Base-by-base conservation (phyloP, 2,113 vertebrate species). In the Tragulus kanchil region DNA sequence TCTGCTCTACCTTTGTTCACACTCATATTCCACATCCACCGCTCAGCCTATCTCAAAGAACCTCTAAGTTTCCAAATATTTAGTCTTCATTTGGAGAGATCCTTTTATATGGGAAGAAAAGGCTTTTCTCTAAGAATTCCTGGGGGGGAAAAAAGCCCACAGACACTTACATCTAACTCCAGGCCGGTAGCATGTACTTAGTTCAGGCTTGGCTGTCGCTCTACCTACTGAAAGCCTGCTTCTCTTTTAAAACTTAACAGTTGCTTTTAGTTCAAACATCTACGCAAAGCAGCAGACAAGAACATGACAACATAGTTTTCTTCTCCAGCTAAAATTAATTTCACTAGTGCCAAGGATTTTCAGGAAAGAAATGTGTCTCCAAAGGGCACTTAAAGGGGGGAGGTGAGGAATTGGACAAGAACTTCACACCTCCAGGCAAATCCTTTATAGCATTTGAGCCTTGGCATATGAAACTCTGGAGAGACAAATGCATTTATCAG, bases 341-440 rank as follows among this genome's bases (percentile, higher is more conserved):
- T 96, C 91, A 90, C 83, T 50, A 77, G 8, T 13, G 56, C 15
- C 78, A 64, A 87, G 56, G 84, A 93, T 90, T 87, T 91, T 89
- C 78, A 83, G 69, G 45, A 64, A 81, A 75, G 86, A 95, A 94
- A 96, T 54, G 12, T 23, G 77, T 96, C 97, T 93, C 93, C 67
- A 75, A 94, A 94, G 84, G 73, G 73, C 67, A 52, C 86, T 95
- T 79, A 58, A 94, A 90, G 82, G 48, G 65, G 31, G 25, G 28
- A 78, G 36, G 36, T 36, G 7, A 6, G 1, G 81, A 82, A 42
- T 0, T 45, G 81, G 92, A 75, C 62, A 65, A 77, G 87, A 93
- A 48, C 28, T 2, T 94, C 71, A 62, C 5, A 6, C 54, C 97
- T 92, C 71, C 21, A 78, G 82, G 94, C 77, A 36, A 94, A 93